Percentiles rank a stretch among this genome's conserved stretches.
Evolutionary conservation across 2,888 invertebrate genomes (phyloP).

Genomic region (Ormyrus labotus): DNA sequence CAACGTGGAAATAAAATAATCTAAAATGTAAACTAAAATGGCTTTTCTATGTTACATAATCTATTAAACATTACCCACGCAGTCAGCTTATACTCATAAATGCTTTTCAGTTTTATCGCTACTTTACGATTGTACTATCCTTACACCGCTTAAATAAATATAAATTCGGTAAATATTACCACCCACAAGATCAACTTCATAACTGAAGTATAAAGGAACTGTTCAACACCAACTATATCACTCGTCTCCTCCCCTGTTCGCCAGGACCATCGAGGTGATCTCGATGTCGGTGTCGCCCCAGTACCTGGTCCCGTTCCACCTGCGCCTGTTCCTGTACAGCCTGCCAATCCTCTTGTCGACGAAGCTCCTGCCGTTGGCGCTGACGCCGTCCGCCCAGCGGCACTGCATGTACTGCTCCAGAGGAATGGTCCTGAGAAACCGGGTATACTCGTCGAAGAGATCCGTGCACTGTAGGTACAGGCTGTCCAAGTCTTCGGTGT

Average conservation of each 20-base stretch:
- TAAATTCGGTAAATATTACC: too few species aligned
- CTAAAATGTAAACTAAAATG: too few species aligned
- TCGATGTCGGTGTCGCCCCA: conserved; percentile 27
- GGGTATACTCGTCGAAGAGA: conserved; percentile 6
- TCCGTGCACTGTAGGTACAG: conserved; percentile 47
- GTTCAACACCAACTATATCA: too few species aligned
- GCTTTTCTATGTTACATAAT: too few species aligned
- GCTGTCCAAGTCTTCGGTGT: conserved; percentile 12
- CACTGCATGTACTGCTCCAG: conserved; percentile 46
- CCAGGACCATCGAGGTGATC: conserved; percentile 23
- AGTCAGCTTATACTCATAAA: too few species aligned
- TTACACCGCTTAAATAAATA: too few species aligned
- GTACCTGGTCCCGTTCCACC: conserved; percentile 25
- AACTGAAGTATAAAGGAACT: too few species aligned
- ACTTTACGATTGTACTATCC: too few species aligned
- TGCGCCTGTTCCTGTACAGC: conserved; percentile 9
- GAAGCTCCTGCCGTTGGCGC: not conserved
- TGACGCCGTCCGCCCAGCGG: conserved; percentile 1
- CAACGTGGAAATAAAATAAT: too few species aligned
- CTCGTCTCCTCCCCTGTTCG: not conserved
- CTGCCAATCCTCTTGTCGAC: conserved; percentile 20
- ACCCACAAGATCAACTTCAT: too few species aligned
- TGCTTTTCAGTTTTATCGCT: too few species aligned
- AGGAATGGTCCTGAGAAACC: not conserved
- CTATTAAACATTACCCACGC: too few species aligned